Evolutionary conservation across 2,113 vertebrate genomes (phyloP), one percentile per base, ranked within the genome.

Genomic region (Tautogolabrus adspersus): DNA sequence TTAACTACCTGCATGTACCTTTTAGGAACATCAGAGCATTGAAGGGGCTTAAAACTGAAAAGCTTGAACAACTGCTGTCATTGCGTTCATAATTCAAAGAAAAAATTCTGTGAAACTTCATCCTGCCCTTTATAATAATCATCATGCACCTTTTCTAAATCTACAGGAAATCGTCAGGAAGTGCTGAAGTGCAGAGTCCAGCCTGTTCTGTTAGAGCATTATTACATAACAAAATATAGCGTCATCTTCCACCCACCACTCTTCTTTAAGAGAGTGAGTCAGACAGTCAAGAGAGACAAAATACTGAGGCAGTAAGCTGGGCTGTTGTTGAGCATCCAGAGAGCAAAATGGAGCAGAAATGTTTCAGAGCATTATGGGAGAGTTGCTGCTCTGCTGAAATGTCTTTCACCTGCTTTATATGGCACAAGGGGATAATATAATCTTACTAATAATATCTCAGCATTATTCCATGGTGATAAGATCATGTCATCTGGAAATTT

Each of bases 181-280:
- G 63, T 21, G 3, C 8, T 4, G 4, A 55, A 67, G 61, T 55
- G 64, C 37, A 40, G 30, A 16, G 47, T 64, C 68, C 69, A 19
- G 52, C n/a, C 22, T 58, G 67, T 77, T 67, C 82, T 79, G 54
- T 67, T 86, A 72, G 72, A 75, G 64, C 13, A 75, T 74, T 82
- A 77, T 88, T 83, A 77, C 84, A 78, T 89, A 86, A 89, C 84
- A 81, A 64, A 49, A 70, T 86, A 86, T 81, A 56, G 79, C 80
- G 66, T 85, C 77, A 77, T 82, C 69, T 80, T 44, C 81, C 88
- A 68, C 91, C 83, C 88, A 88, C 86, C 60, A 68, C 71, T 88
- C 87, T 30, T 83, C 66, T 88, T 88, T 87, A 84, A 80, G 87
- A 61, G 68, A 51, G 72, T 89, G 89, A 91, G 83, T 89, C 89